phyloP scores from a whole-genome alignment of 2,797 vertebrate genomes.

The Mycteria americana region DNA sequence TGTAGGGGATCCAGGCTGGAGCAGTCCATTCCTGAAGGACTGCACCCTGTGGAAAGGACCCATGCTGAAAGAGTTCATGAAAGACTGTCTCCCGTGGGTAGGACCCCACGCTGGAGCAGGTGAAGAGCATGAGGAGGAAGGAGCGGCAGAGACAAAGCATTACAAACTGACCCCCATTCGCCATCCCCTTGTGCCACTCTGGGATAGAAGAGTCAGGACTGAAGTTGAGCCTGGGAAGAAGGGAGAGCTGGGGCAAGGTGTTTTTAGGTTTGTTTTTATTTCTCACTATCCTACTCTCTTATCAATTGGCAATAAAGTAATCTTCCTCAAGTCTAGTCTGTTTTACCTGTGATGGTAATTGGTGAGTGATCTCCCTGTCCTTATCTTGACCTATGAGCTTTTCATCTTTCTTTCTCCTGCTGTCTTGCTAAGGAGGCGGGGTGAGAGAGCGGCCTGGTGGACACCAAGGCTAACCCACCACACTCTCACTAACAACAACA shows the following conservation, averaged over 20 bases:
- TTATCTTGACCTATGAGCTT: not conserved
- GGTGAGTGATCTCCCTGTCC: not conserved
- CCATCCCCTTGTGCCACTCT: not conserved
- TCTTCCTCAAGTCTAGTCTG: not conserved
- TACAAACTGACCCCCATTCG: not conserved
- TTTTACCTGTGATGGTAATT: not conserved
- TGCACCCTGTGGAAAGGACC: not conserved
- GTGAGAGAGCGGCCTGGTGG: not conserved
- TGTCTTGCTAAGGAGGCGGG: not conserved
- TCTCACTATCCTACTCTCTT: not conserved
- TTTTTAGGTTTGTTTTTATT: not conserved
- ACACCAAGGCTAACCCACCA: not conserved
- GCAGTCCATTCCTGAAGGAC: not conserved
- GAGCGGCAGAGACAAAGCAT: not conserved
- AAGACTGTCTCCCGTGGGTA: not conserved
- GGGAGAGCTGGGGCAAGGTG: fast-evolving
- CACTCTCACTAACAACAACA: not conserved
- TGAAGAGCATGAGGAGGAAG: not conserved
- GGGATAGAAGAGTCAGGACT: not conserved
- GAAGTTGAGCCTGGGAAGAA: not conserved
- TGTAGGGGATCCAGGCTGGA: not conserved
- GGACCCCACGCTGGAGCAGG: fast-evolving
- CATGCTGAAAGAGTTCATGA: not conserved
- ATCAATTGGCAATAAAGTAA: not conserved
- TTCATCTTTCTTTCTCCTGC: not conserved